Percentiles rank a stretch among this genome's conserved stretches.
Conservation (phyloP, 1,140 invertebrate species). For the Ruditapes philippinarum region DNA sequence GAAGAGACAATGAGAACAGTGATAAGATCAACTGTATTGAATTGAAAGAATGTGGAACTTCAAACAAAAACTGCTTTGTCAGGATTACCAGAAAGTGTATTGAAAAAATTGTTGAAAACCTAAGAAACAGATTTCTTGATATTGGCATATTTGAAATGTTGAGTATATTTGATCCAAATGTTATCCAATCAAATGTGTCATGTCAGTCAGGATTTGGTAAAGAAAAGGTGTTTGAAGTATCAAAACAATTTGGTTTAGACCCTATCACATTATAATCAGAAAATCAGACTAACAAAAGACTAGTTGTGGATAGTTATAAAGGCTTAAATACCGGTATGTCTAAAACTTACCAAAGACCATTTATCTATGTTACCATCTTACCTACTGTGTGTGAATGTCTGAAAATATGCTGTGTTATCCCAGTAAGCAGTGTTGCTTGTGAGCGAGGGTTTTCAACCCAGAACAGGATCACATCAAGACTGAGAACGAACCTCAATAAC, state of each 20-base stretch:
- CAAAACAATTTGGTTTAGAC: background rate
- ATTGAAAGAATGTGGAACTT: background rate
- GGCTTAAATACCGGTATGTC: background rate
- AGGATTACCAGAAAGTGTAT: background rate
- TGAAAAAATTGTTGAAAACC: background rate
- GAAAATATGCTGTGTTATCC: constrained; percentile 5
- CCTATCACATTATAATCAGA: background rate
- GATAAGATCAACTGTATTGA: background rate
- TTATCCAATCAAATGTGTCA: background rate
- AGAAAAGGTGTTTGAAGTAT: background rate
- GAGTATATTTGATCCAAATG: background rate
- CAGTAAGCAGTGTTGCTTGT: constrained; percentile 37
- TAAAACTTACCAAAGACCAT: background rate
- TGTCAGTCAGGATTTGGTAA: background rate
- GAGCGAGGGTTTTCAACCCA: constrained; percentile 49
- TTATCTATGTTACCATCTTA: background rate
- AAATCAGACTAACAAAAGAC: background rate
- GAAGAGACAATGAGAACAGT: background rate
- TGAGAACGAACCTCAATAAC: constrained; percentile 3
- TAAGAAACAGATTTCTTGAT: background rate
- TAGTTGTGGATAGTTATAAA: background rate
- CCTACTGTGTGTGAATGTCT: background rate
- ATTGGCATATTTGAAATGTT: background rate
- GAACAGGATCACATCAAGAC: constrained; percentile 33
- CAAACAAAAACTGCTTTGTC: background rate